Evolutionary conservation across 2,113 vertebrate genomes (phyloP).

Genomic region (Trogon melanurus): DNA sequence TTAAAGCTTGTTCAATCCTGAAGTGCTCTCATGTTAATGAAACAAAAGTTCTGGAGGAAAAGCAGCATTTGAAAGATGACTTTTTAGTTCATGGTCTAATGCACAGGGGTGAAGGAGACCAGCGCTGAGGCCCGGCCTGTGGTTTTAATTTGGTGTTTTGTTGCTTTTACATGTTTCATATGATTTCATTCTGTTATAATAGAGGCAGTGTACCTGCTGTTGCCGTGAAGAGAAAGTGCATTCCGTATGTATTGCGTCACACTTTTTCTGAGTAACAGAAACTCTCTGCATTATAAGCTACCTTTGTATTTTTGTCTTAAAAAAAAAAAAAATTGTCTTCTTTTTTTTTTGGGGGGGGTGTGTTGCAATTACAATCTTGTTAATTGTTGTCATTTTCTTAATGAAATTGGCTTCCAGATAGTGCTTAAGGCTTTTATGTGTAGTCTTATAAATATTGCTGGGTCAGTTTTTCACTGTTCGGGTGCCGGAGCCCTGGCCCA

Average conservation of each 20-base stretch:
- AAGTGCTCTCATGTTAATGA: not conserved
- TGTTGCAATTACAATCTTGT: not conserved
- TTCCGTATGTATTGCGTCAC: not conserved
- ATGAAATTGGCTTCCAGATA: not conserved
- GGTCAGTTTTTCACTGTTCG: not conserved
- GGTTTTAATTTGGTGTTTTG: not conserved
- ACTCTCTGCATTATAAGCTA: not conserved
- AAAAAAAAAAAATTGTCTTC: not conserved
- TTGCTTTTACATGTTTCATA: not conserved
- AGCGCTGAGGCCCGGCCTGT: not conserved
- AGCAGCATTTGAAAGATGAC: not conserved
- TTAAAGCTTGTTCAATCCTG: not conserved
- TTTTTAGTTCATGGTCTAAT: not conserved
- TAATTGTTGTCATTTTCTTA: not conserved
- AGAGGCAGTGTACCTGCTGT: not conserved
- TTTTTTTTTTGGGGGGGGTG: rapidly evolving
- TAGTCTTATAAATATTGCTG: not conserved
- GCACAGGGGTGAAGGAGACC: not conserved
- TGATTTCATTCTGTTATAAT: not conserved
- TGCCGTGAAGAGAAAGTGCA: not conserved
- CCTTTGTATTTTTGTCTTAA: not conserved
- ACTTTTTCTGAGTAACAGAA: not conserved
- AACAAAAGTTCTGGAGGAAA: not conserved
- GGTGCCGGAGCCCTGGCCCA: too few species aligned
- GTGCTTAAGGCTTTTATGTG: not conserved